Evolutionary conservation across 2,888 invertebrate genomes (phyloP), one percentile per base, ranked within the genome.

Genomic region (Sphaerophoria rueppellii): DNA sequence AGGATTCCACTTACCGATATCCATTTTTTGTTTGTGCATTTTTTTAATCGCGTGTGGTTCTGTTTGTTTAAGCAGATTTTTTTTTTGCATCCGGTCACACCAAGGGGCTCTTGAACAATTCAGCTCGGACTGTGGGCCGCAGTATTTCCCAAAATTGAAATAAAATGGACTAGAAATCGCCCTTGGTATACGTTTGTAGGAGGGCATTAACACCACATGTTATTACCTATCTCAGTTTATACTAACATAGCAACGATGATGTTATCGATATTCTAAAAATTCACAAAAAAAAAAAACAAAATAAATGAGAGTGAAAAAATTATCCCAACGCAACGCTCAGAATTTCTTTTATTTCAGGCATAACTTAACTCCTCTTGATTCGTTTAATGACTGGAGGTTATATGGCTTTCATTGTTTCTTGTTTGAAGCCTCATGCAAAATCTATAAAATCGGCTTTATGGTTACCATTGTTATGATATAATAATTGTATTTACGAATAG

Each of bases 111-210:
- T 85, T 69, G 72, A 85, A 80, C 32, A 43, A 75, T 54, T 74
- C 65, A 55, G 11, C 16, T 14, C 7, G 34, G 37, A 16, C 34
- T 1, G n/a, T 2, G 35, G 5, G 46, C n/a, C n/a, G 46, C 54
- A 60, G 71, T 43, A 80, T 72, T 80, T 81, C 81, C 85, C 73
- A 85, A 85, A 81, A 83, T 81, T 72, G 37, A 76, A 85, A 81
- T 85, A 85, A 85, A 85, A 76, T 76, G 80, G 54, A 81, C 80
- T 81, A 76, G 69, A 72, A 76, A 81, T 65, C 73, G 85, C 85
- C 81, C 24, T 24, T 2, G 24, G 24, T 24, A 73, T 76, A 72
- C 76, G 76, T 81, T 85, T 80, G 57, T 43, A 43, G 43, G 9
- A 11, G 12, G 43, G 6, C 67, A 75, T 65, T 72, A 85, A 69